A percentile compares a stretch with the other conserved stretches of the same genome.
Conservation (phyloP, 2,797 vertebrate genomes). For the Chanos chanos region DNA sequence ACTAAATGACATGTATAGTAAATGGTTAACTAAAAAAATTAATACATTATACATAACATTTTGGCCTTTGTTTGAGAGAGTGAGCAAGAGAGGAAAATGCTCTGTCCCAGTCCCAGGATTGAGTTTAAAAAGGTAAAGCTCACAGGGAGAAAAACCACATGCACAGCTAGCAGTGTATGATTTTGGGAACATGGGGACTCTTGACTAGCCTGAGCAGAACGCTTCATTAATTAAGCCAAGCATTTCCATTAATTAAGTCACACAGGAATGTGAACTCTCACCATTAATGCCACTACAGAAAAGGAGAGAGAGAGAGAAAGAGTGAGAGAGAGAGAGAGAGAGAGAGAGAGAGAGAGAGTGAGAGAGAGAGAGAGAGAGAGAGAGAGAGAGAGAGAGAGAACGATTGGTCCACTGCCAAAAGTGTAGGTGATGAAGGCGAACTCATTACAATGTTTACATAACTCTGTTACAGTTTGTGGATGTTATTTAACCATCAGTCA, state of each 20-base stretch:
- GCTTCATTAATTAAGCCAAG: constrained; percentile 31
- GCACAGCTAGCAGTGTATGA: neutral
- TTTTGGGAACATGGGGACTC: constrained; percentile 3
- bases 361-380: too few species aligned
- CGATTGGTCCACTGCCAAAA: neutral
- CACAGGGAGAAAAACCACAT: neutral
- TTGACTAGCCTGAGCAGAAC: neutral
- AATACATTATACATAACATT: neutral
- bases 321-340: too few species aligned
- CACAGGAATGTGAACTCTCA: constrained; percentile 15
- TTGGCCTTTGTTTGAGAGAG: too few species aligned
- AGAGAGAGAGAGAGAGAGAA: too few species aligned
- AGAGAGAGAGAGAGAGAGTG: too few species aligned
- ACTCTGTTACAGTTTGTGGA: constrained; percentile 9
- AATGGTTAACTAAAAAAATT: neutral
- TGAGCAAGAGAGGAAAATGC: too few species aligned
- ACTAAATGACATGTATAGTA: neutral
- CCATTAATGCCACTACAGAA: constrained; percentile 16
- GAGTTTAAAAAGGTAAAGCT: constrained; percentile 5
- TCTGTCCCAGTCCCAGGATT: constrained; percentile 15
- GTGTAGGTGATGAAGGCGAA: neutral
- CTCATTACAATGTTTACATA: constrained; percentile 1
- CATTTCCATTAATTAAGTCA: constrained; percentile 38
- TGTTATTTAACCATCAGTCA: constrained; percentile 5
- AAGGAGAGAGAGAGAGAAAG: too few species aligned